A percentile compares a stretch with the other conserved stretches of the same genome.
Conservation (phyloP, 2,888 invertebrate species). For the Campopleginae sp. region DNA sequence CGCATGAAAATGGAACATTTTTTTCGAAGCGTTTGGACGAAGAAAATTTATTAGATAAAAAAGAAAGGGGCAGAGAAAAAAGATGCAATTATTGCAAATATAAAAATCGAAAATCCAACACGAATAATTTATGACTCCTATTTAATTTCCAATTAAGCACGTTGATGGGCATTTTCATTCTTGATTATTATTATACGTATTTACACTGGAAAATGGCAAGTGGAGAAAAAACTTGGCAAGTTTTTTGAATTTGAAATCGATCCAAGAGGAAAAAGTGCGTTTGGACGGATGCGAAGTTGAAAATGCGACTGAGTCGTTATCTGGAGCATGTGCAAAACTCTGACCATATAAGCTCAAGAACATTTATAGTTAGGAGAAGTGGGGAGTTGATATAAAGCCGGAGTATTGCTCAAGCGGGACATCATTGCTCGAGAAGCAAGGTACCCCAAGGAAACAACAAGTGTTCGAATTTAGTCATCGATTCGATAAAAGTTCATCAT, state of each 20-base stretch:
- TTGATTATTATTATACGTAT: not conserved
- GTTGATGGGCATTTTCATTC: not conserved
- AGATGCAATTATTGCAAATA: conserved; percentile 10
- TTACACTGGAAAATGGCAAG: not conserved
- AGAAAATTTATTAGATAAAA: conserved; percentile 11
- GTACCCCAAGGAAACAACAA: conserved; percentile 58
- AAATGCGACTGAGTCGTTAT: conserved; percentile 65
- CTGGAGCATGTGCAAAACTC: conserved; percentile 71
- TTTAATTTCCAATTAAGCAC: not conserved
- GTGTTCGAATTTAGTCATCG: conserved; percentile 67
- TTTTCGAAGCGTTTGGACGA: conserved; percentile 25
- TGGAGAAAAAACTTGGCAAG: not conserved
- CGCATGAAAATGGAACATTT: conserved; percentile 62
- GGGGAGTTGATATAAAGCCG: conserved; percentile 78
- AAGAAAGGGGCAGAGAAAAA: conserved; percentile 12
- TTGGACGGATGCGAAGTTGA: not conserved
- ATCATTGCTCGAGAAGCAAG: conserved; percentile 73
- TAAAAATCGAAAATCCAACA: conserved; percentile 32
- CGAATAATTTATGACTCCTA: not conserved
- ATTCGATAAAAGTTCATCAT: conserved; percentile 37
- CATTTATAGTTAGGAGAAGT: conserved; percentile 67
- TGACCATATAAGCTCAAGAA: conserved; percentile 71
- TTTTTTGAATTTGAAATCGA: conserved; percentile 13
- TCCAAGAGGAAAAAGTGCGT: conserved; percentile 2
- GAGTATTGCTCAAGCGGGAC: conserved; percentile 68